Percentiles rank a stretch among this genome's conserved stretches.
Conservation (phyloP, 1,140 invertebrate species). For the Saccostrea echinata region DNA sequence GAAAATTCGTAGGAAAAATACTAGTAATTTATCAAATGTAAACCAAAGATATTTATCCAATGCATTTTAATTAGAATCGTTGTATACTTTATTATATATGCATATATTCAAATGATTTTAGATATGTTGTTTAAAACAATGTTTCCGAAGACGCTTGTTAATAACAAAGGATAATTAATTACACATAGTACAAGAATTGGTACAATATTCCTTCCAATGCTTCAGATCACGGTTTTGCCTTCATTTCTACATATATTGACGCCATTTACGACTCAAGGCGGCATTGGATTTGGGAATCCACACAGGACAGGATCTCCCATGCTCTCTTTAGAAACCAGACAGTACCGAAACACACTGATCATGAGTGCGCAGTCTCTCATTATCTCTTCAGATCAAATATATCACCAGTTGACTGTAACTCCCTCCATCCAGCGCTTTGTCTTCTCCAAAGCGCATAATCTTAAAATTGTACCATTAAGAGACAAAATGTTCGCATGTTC, state of each 20-base stretch:
- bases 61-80: too few relatives aligned
- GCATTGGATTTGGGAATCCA: neutral
- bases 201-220: too few relatives aligned
- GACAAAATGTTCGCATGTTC: neutral
- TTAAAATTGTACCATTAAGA: neutral
- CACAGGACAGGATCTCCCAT: neutral
- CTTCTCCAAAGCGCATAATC: neutral
- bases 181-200: too few relatives aligned
- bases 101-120: too few relatives aligned
- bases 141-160: too few relatives aligned
- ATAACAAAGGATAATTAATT: too few relatives aligned
- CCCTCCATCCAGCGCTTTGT: neutral
- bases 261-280: neutral
- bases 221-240: too few relatives aligned
- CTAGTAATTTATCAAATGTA: too few relatives aligned
- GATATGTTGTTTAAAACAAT: too few relatives aligned
- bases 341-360: neutral
- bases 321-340: neutral
- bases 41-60: too few relatives aligned
- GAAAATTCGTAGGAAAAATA: too few relatives aligned
- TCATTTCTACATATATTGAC: neutral
- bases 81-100: too few relatives aligned
- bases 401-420: neutral
- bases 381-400: neutral
- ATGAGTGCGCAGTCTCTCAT: neutral